Evolutionary conservation across 2,113 vertebrate genomes (phyloP), one percentile per base, ranked within the genome.

Genomic region (Hucho hucho): DNA sequence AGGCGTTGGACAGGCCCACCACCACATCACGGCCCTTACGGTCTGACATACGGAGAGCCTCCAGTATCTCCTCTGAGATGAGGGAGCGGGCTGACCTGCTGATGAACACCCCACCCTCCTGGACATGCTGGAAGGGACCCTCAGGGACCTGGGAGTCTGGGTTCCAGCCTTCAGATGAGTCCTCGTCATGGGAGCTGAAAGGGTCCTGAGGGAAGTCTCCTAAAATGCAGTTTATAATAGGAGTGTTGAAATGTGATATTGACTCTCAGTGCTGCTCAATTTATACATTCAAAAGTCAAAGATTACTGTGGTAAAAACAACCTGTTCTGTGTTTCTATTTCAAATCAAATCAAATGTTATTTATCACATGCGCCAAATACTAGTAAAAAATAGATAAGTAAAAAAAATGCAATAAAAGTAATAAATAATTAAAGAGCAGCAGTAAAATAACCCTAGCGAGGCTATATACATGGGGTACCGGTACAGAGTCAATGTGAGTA

Each of bases 1-100:
- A 96, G 77, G 87, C 93, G 0, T 91, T 94, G 73, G 93, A 94
- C 69, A 97, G 89, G 5, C 94, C 94, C 29, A 91, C 84, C 81
- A 94, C 89, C 72, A 95, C 89, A 2, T 95, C 94, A 0, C 93
- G 89, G 7, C 90, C 89, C 22, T 90, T 89, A 1, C 94, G 88
- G 46, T 91, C 91, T 46, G 89, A 88, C 28, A 89, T 91, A 32
- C 92, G 90, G 64, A 94, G 79, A 11, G 90, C 89, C 80, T 92
- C 91, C 32, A 94, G 84, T 67, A 93, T 91, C 22, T 94, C 93
- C 18, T 92, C 91, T 0, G 88, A 90, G 0, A 89, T 88, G 73
- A 87, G 74, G 1, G 90, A 92, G 26, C 88, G 92, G 1, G 86
- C 59, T 2, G 86, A 78, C n/a, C 91, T 84, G 73, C 69, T 87